Evolutionary conservation across 2,888 invertebrate species (phyloP), one percentile per base, ranked within the genome.

Genomic region (Cordilura impudica): DNA sequence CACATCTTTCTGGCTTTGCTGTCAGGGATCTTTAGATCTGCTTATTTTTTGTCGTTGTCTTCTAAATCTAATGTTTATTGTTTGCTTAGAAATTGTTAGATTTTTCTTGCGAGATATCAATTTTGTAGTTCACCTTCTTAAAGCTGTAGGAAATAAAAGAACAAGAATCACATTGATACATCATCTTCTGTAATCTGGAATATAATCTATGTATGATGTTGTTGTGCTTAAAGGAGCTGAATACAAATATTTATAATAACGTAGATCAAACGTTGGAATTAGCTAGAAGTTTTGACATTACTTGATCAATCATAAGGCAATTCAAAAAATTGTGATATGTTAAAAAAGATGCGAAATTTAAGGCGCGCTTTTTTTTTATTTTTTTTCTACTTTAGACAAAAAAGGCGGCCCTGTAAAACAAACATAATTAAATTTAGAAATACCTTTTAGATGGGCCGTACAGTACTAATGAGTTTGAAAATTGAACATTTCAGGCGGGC

Each of bases 71-170:
- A 61, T 63, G 35, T 23, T 49, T 29, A 10, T 23, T 35, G n/a
- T 63, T 26, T 35, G 49, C 54, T 75, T 79, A 72, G 71, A 79
- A 75, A 79, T 67, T 58, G 21, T 75, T 79, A 79, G 75, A 79
- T 45, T 31, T 54, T 19, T n/a, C 61, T 47, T 67, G 14, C 10
- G 19, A 26, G 18, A 66, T 66, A 29, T 29, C 2, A 19, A 1
- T 54, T 54, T 18, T 54, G n/a, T 10, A 29, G 16, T 49, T 23
- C 21, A 14, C 14, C 43, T 54, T 43, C 26, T 26, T 65, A 26
- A 47, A 49, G 12, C 29, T 23, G 12, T 35, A 35, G 12, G 19
- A 21, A 43, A 39, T n/a, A n/a, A n/a, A 12, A 18, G 21, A 67
- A 49, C 43, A 53, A 31, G 23, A 23, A 18, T 60, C 73, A 72